Evolutionary conservation across 2,888 invertebrate species (phyloP).

Genomic region (Neria commutata): DNA sequence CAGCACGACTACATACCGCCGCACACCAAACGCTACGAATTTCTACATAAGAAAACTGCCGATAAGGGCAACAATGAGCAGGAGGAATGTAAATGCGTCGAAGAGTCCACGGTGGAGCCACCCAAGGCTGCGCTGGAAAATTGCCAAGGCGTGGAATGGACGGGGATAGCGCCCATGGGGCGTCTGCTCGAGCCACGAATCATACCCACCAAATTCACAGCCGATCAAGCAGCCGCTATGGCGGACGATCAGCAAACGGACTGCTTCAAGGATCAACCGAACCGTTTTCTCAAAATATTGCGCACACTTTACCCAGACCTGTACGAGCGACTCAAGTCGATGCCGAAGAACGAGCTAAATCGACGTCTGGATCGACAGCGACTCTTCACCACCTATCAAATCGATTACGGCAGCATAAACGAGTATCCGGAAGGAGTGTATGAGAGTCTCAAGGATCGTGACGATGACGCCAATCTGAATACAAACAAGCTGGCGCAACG

Average conservation of each 20-base stretch:
- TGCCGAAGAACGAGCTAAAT: constrained; percentile 64
- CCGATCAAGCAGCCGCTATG: constrained; percentile 43
- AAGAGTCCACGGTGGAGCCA: constrained; percentile 36
- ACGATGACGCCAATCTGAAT: constrained; percentile 40
- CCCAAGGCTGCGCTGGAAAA: constrained; percentile 39
- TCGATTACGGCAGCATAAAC: constrained; percentile 63
- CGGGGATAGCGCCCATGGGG: constrained; percentile 57
- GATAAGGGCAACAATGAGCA: constrained; percentile 16
- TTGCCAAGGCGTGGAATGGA: constrained; percentile 52
- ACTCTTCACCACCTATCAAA: constrained; percentile 67
- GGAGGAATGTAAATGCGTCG: constrained; percentile 46
- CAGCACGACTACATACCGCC: constrained; percentile 57
- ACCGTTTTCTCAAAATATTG: constrained; percentile 56
- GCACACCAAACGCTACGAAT: constrained; percentile 48
- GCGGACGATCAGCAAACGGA: constrained; percentile 40
- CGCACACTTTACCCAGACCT: constrained; percentile 65
- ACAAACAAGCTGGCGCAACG: constrained; percentile 37
- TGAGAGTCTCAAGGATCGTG: constrained; percentile 43
- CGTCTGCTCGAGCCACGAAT: constrained; percentile 51
- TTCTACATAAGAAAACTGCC: constrained; percentile 31
- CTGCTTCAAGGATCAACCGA: constrained; percentile 53
- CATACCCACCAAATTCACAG: constrained; percentile 46
- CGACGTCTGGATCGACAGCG: constrained; percentile 65
- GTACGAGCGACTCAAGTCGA: constrained; percentile 64
- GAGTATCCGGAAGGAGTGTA: constrained; percentile 57